These are phyloP conservation scores for Pseudococcus viburni DNA, from an alignment of 2,888 invertebrate species.

Conservation along the genomic window DNA sequence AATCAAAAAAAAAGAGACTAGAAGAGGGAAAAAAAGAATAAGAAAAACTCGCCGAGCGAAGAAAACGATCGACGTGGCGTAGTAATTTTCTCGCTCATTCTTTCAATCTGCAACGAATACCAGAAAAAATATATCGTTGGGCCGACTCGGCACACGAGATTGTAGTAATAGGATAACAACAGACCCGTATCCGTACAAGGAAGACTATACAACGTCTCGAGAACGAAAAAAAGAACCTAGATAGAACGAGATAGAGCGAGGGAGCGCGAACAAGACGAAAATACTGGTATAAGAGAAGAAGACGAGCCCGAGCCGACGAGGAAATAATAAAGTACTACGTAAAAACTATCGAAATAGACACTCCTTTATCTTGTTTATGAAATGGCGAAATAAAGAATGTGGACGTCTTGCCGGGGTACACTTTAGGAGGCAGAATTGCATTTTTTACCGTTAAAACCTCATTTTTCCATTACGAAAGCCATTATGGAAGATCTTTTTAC, in stretches of 20 bases:
- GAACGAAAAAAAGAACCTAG: neutral
- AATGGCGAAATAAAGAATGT: slow-evolving; percentile 58
- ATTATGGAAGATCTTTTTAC: slow-evolving; percentile 52
- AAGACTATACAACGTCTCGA: neutral
- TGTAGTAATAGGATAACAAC: slow-evolving; percentile 41
- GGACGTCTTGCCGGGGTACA: slow-evolving; percentile 45
- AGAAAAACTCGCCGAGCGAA: neutral
- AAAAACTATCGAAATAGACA: slow-evolving; percentile 60
- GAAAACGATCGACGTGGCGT: slow-evolving; percentile 30
- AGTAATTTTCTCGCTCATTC: slow-evolving; percentile 40
- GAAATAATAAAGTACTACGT: slow-evolving; percentile 54
- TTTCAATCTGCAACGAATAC: slow-evolving; percentile 38
- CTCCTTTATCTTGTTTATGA: slow-evolving; percentile 58
- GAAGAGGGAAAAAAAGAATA: neutral
- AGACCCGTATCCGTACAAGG: neutral
- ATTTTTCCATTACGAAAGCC: slow-evolving; percentile 64
- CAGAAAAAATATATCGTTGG: slow-evolving; percentile 33
- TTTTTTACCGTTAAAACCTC: slow-evolving; percentile 62
- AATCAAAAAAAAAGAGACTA: neutral
- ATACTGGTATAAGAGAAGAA: neutral
- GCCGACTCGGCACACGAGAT: slow-evolving; percentile 32
- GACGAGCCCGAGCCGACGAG: slow-evolving; percentile 14
- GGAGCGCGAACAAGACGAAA: neutral
- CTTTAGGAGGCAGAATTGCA: slow-evolving; percentile 50
- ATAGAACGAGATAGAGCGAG: neutral